A percentile compares a stretch with the other conserved stretches of the same genome.
These are phyloP conservation scores for Staurois parvus DNA, from an alignment of 2,797 vertebrate genomes.

Conservation along the genomic window DNA sequence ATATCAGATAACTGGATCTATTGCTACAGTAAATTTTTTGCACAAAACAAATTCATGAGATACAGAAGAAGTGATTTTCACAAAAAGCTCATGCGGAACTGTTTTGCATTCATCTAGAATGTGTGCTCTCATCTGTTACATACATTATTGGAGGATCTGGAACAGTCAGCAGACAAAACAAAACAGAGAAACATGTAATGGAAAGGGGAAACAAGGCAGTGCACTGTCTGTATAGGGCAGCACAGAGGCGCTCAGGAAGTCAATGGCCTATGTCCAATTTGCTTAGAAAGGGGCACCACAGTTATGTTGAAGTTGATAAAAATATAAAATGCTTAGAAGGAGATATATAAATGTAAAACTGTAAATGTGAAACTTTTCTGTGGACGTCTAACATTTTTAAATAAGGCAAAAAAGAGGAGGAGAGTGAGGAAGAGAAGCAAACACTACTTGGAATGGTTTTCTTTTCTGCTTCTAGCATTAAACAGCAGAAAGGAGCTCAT, in stretches of 20 bases:
- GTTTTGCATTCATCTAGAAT: constrained; percentile 28
- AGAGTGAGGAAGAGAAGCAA: background rate
- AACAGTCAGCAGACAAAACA: constrained; percentile 15
- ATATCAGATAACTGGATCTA: constrained; percentile 17
- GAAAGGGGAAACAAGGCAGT: constrained; percentile 18
- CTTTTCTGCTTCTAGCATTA: no score
- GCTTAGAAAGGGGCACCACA: background rate
- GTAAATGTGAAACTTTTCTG: background rate
- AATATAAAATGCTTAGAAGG: background rate
- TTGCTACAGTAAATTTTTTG: constrained; percentile 5
- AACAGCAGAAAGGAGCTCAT: no score
- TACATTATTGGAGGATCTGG: constrained; percentile 31
- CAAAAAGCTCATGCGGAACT: constrained; percentile 1
- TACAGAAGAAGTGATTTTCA: constrained; percentile 20
- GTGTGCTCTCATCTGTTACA: constrained; percentile 41
- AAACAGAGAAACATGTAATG: constrained; percentile 26
- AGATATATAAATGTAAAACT: background rate
- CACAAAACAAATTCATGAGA: constrained; percentile 32
- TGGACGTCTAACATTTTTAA: background rate
- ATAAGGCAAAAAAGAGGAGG: background rate
- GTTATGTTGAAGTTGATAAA: background rate
- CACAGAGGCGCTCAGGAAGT: background rate
- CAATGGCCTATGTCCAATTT: background rate
- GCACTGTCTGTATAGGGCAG: background rate
- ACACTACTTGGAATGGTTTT: no score